These are phyloP conservation scores for Melanotaenia boesemani DNA, from an alignment of 2,797 vertebrate genomes.

Conservation along the genomic window DNA sequence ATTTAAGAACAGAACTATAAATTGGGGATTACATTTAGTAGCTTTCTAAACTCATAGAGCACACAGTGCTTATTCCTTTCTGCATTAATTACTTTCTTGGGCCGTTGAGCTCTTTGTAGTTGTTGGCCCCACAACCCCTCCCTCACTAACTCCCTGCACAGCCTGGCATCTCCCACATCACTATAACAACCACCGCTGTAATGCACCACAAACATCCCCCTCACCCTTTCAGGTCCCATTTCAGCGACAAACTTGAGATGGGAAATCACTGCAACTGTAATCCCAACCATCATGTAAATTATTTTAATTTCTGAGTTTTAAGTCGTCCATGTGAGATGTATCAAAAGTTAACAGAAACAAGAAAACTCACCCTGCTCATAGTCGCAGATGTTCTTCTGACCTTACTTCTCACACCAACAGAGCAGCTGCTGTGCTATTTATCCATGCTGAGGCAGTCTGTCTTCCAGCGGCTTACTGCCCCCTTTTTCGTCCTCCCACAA, in stretches of 20 bases:
- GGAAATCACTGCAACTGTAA: constrained; percentile 31
- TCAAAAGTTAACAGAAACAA: background rate
- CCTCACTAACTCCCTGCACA: constrained; percentile 66
- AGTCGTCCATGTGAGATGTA: background rate
- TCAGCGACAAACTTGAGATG: constrained; percentile 31
- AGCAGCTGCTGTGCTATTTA: constrained; percentile 61
- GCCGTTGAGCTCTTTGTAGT: constrained; percentile 72
- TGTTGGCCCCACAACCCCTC: constrained; percentile 55
- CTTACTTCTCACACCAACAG: constrained; percentile 61
- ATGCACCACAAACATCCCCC: constrained; percentile 73
- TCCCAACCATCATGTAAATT: background rate
- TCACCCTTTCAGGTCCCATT: constrained; percentile 33
- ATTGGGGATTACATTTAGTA: constrained; percentile 50
- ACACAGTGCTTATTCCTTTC: constrained; percentile 74
- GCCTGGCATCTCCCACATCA: constrained; percentile 81
- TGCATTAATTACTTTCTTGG: constrained; percentile 80
- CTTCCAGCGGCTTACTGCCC: constrained; percentile 45
- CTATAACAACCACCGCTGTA: constrained; percentile 84
- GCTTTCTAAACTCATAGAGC: constrained; percentile 52
- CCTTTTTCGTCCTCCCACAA: constrained; percentile 25
- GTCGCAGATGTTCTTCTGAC: constrained; percentile 61
- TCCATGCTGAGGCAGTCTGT: constrained; percentile 56
- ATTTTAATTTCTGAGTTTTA: background rate
- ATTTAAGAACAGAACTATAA: constrained; percentile 26
- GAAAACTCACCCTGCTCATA: constrained; percentile 81